Evolutionary conservation across 1,140 invertebrate genomes (phyloP).

Genomic region (Fopius arisanus): DNA sequence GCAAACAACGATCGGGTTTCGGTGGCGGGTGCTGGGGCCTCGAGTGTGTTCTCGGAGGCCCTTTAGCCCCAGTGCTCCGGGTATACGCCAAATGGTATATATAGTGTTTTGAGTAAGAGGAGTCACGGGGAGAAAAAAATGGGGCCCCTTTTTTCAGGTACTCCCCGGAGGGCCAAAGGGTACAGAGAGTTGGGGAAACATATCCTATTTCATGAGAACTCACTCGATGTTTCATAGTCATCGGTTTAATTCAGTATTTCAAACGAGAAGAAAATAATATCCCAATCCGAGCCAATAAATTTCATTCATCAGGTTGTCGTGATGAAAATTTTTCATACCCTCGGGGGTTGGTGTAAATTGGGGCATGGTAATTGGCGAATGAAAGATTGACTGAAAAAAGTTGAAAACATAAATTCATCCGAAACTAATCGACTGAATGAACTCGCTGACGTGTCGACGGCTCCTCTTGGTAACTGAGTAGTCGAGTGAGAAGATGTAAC

Average conservation of each 20-base stretch:
- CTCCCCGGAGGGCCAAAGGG: conserved; percentile 21
- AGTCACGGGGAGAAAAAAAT: conserved; percentile 16
- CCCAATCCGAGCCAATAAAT: too few relatives aligned
- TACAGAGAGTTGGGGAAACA: conserved; percentile 33
- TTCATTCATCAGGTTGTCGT: too few relatives aligned
- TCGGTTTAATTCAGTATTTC: background rate
- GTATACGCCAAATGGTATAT: conserved; percentile 13
- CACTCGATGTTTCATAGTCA: background rate
- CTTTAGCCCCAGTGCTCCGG: conserved; percentile 6
- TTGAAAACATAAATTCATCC: background rate
- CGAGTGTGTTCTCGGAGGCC: conserved; percentile 15
- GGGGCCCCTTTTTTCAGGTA: background rate
- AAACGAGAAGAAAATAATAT: too few relatives aligned
- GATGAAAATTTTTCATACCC: too few relatives aligned
- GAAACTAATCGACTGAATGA: background rate
- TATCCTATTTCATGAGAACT: conserved; percentile 41
- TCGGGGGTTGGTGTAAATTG: too few relatives aligned
- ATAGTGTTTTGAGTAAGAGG: conserved; percentile 14
- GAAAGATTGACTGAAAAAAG: too few relatives aligned
- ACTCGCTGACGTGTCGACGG: background rate
- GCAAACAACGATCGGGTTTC: conserved; percentile 61
- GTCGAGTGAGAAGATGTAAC: background rate
- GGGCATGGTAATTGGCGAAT: too few relatives aligned
- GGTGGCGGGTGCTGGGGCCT: conserved; percentile 33
- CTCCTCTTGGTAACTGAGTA: background rate